Evolutionary conservation across 2,888 invertebrate species (phyloP).

Genomic region (Brachynemurus nebulosus): DNA sequence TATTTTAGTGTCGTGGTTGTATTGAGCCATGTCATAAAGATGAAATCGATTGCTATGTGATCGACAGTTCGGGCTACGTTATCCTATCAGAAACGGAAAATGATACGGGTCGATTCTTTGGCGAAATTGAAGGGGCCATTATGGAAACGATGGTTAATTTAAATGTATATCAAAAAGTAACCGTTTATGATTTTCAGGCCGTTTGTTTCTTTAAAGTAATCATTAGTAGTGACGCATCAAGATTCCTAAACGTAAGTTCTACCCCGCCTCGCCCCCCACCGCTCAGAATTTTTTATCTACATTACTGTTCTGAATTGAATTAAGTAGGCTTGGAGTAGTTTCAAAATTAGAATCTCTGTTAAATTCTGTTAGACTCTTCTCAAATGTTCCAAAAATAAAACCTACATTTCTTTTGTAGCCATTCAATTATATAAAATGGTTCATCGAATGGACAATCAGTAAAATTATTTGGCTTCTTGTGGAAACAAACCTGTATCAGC

Average conservation of each 20-base stretch:
- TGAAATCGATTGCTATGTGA: constrained; percentile 66
- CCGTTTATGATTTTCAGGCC: constrained; percentile 76
- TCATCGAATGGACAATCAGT: constrained; percentile 32
- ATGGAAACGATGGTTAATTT: constrained; percentile 60
- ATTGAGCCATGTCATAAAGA: constrained; percentile 43
- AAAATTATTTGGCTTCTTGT: constrained; percentile 29
- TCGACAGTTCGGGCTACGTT: constrained; percentile 85
- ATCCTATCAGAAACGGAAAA: constrained; percentile 52
- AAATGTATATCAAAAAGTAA: constrained; percentile 57
- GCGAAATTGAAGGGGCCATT: constrained; percentile 62
- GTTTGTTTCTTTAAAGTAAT: constrained; percentile 43
- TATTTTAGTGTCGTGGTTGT: constrained; percentile 25
- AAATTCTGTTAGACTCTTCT: neutral
- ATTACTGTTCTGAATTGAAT: no score
- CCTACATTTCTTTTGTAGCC: constrained; percentile 28
- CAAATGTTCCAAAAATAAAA: neutral
- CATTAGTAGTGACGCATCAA: constrained; percentile 27
- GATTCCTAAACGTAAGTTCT: constrained; percentile 25
- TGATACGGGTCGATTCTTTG: constrained; percentile 74
- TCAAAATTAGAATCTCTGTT: no score
- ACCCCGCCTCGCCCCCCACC: neutral
- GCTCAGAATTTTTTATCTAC: no score
- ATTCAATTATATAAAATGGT: constrained; percentile 26
- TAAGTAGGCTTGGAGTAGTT: no score
- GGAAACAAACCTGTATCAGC: constrained; percentile 23